Percentiles rank a stretch among this genome's conserved stretches.
Conservation (phyloP, 2,113 vertebrate species). For the Caretta caretta region DNA sequence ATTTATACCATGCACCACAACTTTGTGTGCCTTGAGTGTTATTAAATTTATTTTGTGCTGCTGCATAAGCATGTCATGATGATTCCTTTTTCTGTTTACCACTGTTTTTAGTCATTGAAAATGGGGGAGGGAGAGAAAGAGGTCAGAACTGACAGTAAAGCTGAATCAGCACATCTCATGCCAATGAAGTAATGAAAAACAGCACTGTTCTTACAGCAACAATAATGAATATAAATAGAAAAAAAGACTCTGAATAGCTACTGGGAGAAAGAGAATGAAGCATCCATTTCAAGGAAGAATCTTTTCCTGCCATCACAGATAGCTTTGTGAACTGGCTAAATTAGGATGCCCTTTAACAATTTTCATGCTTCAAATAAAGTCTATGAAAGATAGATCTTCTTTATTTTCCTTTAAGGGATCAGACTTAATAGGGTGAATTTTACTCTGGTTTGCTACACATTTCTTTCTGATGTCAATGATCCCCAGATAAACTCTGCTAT, state of each 20-base stretch:
- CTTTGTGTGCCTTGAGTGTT: neutral
- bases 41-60: constrained; percentile 38
- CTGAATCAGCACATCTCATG: constrained; percentile 71
- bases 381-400: constrained; percentile 39
- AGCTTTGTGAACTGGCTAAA: constrained; percentile 74
- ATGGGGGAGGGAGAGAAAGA: constrained; percentile 48
- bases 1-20: constrained; percentile 23
- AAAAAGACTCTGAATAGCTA: constrained; percentile 70
- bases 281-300: constrained; percentile 75
- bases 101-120: constrained; percentile 58
- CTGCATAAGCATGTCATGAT: constrained; percentile 23
- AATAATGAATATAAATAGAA: constrained; percentile 79
- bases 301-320: constrained; percentile 72
- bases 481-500: constrained; percentile 4
- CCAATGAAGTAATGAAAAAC: constrained; percentile 79
- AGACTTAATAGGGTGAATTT: constrained; percentile 51
- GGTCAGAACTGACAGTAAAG: constrained; percentile 72
- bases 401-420: constrained; percentile 57
- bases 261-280: constrained; percentile 66
- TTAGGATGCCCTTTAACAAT: constrained; percentile 70
- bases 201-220: constrained; percentile 73
- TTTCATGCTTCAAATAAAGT: constrained; percentile 58
- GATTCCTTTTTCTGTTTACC: constrained; percentile 47
- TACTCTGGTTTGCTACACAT: neutral
- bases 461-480: constrained; percentile 13